phyloP scores from a whole-genome alignment of 2,113 vertebrate genomes.

The Daboia siamensis region DNA sequence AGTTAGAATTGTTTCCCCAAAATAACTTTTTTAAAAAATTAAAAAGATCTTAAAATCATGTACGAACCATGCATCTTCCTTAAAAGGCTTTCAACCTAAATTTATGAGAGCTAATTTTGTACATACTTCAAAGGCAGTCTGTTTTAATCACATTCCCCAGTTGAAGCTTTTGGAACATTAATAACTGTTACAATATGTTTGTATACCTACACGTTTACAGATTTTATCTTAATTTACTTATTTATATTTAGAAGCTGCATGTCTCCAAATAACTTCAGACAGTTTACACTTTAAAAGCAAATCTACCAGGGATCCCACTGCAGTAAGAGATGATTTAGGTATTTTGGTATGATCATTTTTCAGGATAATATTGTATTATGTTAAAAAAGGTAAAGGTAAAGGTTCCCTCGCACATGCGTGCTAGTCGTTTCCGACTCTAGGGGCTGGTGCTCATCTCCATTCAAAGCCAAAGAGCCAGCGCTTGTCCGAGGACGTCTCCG shows the following conservation, averaged over 20 bases:
- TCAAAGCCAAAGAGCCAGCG: too few species aligned
- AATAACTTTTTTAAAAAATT: neutral
- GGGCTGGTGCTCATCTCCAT: too few species aligned
- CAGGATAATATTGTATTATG: neutral
- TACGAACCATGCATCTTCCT: neutral
- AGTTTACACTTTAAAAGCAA: neutral
- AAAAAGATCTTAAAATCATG: neutral
- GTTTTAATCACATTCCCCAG: neutral
- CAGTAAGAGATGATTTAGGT: neutral
- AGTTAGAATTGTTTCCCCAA: neutral
- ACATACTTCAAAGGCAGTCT: neutral
- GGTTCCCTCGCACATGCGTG: too few species aligned
- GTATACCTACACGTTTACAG: too few species aligned
- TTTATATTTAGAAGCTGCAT: neutral
- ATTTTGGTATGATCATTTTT: neutral
- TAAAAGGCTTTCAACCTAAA: neutral
- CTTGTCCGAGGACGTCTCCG: too few species aligned
- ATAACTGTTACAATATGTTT: neutral
- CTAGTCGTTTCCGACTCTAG: too few species aligned
- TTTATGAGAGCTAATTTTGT: neutral
- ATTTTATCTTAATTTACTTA: neutral
- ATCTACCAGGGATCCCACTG: neutral
- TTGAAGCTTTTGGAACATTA: neutral
- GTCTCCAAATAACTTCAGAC: neutral
- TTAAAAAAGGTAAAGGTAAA: too few species aligned